phyloP scores from a whole-genome alignment of 2,113 vertebrate genomes.

The Macroglossus sobrinus region DNA sequence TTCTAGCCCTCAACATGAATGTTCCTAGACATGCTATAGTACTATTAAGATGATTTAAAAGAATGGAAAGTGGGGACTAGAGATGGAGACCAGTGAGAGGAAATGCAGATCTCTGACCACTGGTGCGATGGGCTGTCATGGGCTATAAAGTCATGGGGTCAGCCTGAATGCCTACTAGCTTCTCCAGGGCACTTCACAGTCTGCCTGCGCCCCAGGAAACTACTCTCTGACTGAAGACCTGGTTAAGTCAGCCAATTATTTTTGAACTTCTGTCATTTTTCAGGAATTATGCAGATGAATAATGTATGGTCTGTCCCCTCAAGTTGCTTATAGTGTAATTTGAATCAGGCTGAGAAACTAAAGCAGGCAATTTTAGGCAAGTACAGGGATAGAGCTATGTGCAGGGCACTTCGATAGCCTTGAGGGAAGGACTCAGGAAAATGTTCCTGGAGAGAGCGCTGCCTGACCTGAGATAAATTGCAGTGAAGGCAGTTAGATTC shows the following conservation, averaged over 20 bases:
- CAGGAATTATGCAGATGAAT: conserved; percentile 28
- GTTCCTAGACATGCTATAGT: background rate
- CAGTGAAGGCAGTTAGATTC: background rate
- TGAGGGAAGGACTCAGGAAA: background rate
- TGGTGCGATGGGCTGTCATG: background rate
- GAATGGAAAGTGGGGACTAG: background rate
- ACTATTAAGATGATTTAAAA: background rate
- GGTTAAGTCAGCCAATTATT: background rate
- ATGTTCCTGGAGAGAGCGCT: background rate
- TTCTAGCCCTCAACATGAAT: background rate
- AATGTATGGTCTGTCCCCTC: background rate
- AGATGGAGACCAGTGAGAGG: background rate
- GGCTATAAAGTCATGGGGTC: background rate
- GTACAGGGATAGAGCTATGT: background rate
- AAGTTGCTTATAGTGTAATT: background rate
- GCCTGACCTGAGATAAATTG: background rate
- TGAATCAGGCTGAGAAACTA: background rate
- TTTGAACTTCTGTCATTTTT: conserved; percentile 7
- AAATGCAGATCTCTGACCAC: background rate
- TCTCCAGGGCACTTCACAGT: background rate
- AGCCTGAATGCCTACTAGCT: background rate
- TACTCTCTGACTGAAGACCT: background rate
- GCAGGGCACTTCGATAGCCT: background rate
- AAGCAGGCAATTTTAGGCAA: background rate
- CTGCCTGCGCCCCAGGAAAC: background rate